Percentiles rank a stretch among this genome's conserved stretches.
phyloP scores from a whole-genome alignment of 92 coral and sea anemone species.

The Epizoanthus rinbou region DNA sequence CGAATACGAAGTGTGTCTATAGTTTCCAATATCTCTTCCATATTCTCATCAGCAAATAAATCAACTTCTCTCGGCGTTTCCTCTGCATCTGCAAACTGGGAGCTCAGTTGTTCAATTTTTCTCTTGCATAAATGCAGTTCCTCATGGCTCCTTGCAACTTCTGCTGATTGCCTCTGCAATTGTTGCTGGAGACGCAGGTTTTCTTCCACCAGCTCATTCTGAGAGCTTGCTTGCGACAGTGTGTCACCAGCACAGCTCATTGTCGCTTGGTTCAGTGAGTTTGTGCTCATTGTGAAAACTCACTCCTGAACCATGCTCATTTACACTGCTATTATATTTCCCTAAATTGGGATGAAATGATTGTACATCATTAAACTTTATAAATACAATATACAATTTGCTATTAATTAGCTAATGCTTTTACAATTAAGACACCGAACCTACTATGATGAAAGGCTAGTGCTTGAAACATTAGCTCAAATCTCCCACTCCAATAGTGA shows the following conservation, averaged over 20 bases:
- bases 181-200: constrained; percentile 30
- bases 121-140: constrained; percentile 40
- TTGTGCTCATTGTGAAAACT: constrained; percentile 9
- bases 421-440: no score
- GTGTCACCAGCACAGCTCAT: background rate
- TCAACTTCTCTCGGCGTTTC: constrained; percentile 91
- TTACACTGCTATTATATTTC: background rate
- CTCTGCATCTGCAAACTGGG: constrained; percentile 49
- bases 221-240: constrained; percentile 17
- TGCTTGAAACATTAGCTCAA: no score
- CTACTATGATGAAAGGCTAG: no score
- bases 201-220: constrained; percentile 43
- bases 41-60: constrained; percentile 88
- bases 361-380: background rate
- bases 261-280: constrained; percentile 1
- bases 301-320: background rate
- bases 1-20: constrained; percentile 78
- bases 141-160: constrained; percentile 42
- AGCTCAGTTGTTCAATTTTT: constrained; percentile 39
- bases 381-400: no score
- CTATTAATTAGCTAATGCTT: no score
- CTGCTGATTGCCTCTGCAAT: constrained; percentile 24
- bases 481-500: no score
- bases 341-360: background rate
- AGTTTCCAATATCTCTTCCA: constrained; percentile 92